These are phyloP conservation scores for Pogonocichla stellata DNA, from an alignment of 2,113 vertebrate genomes.

Conservation along the genomic window DNA sequence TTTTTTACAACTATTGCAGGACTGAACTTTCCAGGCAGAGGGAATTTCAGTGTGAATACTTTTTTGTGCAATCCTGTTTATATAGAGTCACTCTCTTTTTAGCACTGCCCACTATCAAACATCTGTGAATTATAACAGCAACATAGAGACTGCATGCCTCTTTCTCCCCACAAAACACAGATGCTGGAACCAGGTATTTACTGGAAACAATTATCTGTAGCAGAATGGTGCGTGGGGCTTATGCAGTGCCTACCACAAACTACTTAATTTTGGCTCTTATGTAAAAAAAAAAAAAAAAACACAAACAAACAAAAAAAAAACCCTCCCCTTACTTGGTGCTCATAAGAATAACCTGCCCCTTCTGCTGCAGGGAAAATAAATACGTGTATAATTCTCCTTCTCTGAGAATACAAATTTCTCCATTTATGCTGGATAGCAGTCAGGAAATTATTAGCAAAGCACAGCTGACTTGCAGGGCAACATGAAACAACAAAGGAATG, in stretches of 20 bases:
- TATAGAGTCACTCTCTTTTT: background rate
- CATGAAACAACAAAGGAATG: background rate
- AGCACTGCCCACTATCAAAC: background rate
- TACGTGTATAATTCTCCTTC: background rate
- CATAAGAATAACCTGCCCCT: background rate
- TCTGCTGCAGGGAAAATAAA: background rate
- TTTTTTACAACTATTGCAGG: background rate
- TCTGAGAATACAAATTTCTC: background rate
- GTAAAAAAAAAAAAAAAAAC: background rate
- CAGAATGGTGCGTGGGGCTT: background rate
- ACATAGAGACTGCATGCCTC: background rate
- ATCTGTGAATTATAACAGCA: background rate
- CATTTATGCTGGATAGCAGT: background rate
- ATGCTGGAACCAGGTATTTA: background rate
- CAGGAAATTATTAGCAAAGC: background rate
- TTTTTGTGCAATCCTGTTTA: background rate
- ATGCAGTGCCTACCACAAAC: background rate
- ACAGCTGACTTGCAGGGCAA: background rate
- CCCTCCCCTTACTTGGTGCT: background rate
- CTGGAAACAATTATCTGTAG: background rate
- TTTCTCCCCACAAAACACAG: background rate
- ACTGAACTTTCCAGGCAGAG: background rate
- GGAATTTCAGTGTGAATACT: background rate
- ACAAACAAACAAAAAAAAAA: accelerated
- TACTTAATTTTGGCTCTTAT: background rate